These are phyloP conservation scores for Mesorhabditis sp. DNA, from an alignment of 2,888 invertebrate species.

Conservation along the genomic window DNA sequence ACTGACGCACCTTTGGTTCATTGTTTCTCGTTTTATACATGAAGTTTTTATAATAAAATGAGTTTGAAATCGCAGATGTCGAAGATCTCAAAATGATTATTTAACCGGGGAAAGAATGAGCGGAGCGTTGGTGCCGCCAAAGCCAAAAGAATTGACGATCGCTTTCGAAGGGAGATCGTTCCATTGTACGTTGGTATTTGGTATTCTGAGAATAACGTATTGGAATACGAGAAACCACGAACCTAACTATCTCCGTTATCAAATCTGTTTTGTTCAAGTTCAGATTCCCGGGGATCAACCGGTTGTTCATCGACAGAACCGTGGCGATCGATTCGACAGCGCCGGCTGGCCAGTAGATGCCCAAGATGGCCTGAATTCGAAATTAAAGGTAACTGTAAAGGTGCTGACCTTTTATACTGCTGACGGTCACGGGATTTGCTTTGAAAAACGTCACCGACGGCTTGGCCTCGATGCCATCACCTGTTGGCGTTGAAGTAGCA, in stretches of 20 bases:
- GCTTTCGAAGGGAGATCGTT: slow-evolving; percentile 61
- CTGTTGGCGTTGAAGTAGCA: slow-evolving; percentile 92
- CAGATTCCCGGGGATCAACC: slow-evolving; percentile 78
- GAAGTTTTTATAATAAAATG: too few species aligned
- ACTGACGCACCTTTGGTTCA: too few species aligned
- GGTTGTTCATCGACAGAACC: slow-evolving; percentile 73
- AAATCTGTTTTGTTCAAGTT: slow-evolving; percentile 73
- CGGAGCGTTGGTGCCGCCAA: slow-evolving; percentile 91
- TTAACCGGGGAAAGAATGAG: slow-evolving; percentile 11
- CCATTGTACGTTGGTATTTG: slow-evolving; percentile 59
- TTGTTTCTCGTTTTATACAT: too few species aligned
- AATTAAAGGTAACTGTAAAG: too few species aligned
- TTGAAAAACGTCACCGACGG: slow-evolving; percentile 27
- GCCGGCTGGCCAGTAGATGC: slow-evolving; percentile 93
- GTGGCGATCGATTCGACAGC: slow-evolving; percentile 86
- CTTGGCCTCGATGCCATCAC: slow-evolving; percentile 68
- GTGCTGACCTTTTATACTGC: slow-evolving; percentile 32
- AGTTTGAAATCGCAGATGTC: too few species aligned
- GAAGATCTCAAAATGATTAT: too few species aligned
- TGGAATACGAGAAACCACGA: background rate
- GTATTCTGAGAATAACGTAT: background rate
- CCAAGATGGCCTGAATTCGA: slow-evolving; percentile 77
- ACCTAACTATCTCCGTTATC: too few species aligned
- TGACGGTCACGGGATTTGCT: slow-evolving; percentile 24
- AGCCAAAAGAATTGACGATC: slow-evolving; percentile 94